Evolutionary conservation across 2,113 vertebrate genomes (phyloP).

Genomic region (Chionis minor): DNA sequence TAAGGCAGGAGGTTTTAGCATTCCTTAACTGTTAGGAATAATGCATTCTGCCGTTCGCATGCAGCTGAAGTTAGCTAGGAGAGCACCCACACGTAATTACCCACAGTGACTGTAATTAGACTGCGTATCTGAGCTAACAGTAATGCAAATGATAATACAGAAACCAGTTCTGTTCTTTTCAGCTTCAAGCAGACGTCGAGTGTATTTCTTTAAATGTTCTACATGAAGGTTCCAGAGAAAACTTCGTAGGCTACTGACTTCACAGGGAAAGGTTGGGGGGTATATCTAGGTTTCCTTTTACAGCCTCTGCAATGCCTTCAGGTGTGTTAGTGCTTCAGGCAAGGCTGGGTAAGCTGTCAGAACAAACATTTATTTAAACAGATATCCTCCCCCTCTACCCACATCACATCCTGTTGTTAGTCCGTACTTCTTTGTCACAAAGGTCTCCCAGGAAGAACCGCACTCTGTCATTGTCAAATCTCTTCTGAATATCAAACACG

Average conservation of each 20-base stretch:
- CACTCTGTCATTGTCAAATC: conserved; percentile 78
- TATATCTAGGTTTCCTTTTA: background rate
- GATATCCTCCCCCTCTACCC: background rate
- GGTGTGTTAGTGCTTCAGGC: background rate
- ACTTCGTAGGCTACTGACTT: background rate
- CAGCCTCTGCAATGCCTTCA: background rate
- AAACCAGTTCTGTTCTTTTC: background rate
- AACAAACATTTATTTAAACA: background rate
- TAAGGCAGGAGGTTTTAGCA: background rate
- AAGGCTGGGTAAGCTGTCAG: background rate
- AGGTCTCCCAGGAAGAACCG: conserved; percentile 91
- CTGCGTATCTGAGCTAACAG: background rate
- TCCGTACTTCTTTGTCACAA: conserved; percentile 84
- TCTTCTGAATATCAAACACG: conserved; percentile 90
- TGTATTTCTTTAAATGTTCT: background rate
- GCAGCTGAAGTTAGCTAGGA: background rate
- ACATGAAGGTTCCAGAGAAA: background rate
- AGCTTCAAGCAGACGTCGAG: background rate
- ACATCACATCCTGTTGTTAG: no score
- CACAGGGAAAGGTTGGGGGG: background rate
- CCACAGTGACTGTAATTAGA: background rate
- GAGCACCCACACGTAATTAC: background rate
- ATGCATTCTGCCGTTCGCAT: accelerated
- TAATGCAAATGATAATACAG: background rate
- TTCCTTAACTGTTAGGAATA: background rate